Evolutionary conservation across 92 coral and sea anemone genomes (phyloP).

Genomic region (Phenganax subtilis): DNA sequence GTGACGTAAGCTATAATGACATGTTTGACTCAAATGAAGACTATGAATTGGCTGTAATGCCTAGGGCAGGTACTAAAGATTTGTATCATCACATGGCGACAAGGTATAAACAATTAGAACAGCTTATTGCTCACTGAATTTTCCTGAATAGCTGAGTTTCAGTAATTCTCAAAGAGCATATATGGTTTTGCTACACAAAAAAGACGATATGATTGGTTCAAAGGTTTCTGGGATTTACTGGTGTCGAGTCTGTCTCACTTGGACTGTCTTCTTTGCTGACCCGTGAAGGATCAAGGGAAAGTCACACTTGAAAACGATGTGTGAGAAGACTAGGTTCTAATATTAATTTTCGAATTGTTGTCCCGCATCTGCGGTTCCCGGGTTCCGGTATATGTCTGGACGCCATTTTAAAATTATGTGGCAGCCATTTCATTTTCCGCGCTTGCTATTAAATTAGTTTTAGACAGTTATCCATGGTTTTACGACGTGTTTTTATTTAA

Average conservation of each 20-base stretch:
- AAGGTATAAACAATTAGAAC: slow-evolving; percentile 71
- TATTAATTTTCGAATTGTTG: too few relatives aligned
- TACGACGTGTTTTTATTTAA: neutral
- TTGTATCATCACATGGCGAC: slow-evolving; percentile 59
- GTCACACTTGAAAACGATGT: too few relatives aligned
- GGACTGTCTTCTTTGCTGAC: too few relatives aligned
- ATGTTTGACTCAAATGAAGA: slow-evolving; percentile 62
- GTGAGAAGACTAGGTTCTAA: too few relatives aligned
- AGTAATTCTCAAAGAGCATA: neutral
- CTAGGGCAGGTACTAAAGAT: slow-evolving; percentile 45
- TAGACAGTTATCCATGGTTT: neutral
- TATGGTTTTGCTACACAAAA: neutral
- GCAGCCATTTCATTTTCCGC: neutral
- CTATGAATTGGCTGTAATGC: slow-evolving; percentile 68
- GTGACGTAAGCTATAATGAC: slow-evolving; percentile 54
- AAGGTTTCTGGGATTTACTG: neutral
- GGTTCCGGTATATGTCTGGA: neutral
- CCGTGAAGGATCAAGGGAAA: too few relatives aligned
- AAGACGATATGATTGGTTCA: neutral
- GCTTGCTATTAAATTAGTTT: neutral
- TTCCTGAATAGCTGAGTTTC: neutral
- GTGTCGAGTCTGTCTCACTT: too few relatives aligned
- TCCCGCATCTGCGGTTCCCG: neutral
- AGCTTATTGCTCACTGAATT: slow-evolving; percentile 28
- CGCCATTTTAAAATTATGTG: neutral